A percentile compares a stretch with the other conserved stretches of the same genome.
Conservation (phyloP, 2,888 invertebrate species). For the Xiphydria camelus region DNA sequence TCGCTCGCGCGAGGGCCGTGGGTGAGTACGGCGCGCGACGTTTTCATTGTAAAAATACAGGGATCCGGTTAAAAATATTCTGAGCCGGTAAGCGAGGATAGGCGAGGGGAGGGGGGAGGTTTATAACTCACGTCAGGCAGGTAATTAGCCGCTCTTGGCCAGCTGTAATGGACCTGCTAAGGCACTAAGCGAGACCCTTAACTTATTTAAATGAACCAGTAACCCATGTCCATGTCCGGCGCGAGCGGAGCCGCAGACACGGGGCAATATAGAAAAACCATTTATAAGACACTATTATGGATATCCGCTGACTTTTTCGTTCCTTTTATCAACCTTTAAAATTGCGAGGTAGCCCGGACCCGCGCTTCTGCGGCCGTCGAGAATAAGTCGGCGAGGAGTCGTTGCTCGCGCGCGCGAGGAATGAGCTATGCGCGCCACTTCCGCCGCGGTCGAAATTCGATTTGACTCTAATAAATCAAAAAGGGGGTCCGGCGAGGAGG, state of each 20-base stretch:
- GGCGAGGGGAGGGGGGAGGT: slow-evolving; percentile 33
- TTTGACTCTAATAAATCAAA: no score
- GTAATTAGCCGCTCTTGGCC: slow-evolving; percentile 58
- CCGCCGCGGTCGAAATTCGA: no score
- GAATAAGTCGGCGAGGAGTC: no score
- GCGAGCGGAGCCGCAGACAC: slow-evolving; percentile 49
- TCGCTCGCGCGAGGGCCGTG: no score
- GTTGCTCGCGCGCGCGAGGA: no score
- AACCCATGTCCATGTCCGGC: slow-evolving; percentile 55
- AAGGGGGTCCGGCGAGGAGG: no score
- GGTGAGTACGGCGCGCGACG: slow-evolving; percentile 13
- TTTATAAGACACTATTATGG: slow-evolving; percentile 52
- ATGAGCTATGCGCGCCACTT: no score
- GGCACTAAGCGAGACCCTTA: slow-evolving; percentile 56
- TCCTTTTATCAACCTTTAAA: no score
- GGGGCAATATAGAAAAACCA: slow-evolving; percentile 58
- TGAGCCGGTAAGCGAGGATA: slow-evolving; percentile 26
- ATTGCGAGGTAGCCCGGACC: no score
- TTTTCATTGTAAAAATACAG: slow-evolving; percentile 41
- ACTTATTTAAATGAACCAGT: slow-evolving; percentile 59
- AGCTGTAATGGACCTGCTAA: slow-evolving; percentile 57
- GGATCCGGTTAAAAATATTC: slow-evolving; percentile 45
- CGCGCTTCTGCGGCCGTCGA: no score
- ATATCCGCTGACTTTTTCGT: slow-evolving; percentile 5
- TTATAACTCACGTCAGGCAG: slow-evolving; percentile 59